Percentiles rank a stretch among this genome's conserved stretches.
These are phyloP conservation scores for Pristionchus fissidentatus DNA, from an alignment of 2,888 invertebrate genomes.

Conservation along the genomic window DNA sequence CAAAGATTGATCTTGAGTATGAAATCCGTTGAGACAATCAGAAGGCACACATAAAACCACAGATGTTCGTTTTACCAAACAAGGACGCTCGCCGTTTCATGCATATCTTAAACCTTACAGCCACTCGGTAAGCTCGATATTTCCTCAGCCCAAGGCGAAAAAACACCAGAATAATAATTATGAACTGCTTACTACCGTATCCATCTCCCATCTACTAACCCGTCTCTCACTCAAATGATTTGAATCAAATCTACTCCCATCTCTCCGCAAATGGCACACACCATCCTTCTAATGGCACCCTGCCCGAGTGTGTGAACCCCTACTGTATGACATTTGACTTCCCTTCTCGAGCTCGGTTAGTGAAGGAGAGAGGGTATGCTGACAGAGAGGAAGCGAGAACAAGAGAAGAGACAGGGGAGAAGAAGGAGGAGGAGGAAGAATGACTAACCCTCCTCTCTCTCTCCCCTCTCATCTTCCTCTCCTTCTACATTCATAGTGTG, in stretches of 20 bases:
- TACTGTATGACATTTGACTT: conserved; percentile 11
- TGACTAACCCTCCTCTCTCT: too few relatives aligned
- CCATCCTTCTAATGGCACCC: too few relatives aligned
- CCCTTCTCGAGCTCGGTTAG: conserved; percentile 27
- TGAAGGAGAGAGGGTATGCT: conserved; percentile 15
- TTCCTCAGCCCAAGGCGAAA: too few relatives aligned
- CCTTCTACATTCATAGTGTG: conserved; percentile 28
- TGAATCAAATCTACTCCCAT: conserved; percentile 32
- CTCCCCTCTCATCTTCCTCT: conserved; percentile 35
- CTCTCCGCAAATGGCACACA: conserved; percentile 46
- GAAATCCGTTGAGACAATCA: too few relatives aligned
- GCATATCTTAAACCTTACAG: too few relatives aligned
- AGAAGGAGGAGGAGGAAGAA: conserved; percentile 11
- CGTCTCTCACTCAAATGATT: background rate
- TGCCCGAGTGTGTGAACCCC: conserved; percentile 17
- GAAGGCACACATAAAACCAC: too few relatives aligned
- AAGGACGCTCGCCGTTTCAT: too few relatives aligned
- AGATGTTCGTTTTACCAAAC: background rate
- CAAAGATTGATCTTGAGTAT: background rate
- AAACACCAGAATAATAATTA: too few relatives aligned
- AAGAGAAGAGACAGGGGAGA: background rate
- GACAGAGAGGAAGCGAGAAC: background rate
- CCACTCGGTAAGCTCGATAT: too few relatives aligned
- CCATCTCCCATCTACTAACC: too few relatives aligned
- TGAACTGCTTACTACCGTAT: too few relatives aligned